phyloP scores from a whole-genome alignment of 2,113 vertebrate genomes.

The Aspiorhynchus laticeps region DNA sequence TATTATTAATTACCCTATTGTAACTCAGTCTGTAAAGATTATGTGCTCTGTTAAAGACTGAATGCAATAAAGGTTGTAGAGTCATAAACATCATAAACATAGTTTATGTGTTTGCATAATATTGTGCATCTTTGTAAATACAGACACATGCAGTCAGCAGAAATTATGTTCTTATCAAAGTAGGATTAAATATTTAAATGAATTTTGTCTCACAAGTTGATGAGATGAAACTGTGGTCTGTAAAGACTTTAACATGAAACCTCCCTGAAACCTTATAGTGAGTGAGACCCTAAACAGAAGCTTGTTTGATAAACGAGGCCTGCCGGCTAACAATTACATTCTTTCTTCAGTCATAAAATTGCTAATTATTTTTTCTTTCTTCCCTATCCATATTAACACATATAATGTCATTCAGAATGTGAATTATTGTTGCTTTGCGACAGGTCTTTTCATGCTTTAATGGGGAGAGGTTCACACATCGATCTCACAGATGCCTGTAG shows the following conservation, averaged over 20 bases:
- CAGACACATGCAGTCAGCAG: background rate
- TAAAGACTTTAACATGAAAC: background rate
- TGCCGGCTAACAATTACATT: background rate
- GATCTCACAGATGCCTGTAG: constrained; percentile 32
- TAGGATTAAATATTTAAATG: background rate
- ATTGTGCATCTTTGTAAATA: background rate
- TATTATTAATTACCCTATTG: no score
- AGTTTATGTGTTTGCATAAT: background rate
- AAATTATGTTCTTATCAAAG: background rate
- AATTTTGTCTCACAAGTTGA: background rate
- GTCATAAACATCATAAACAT: background rate
- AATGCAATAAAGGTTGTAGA: background rate
- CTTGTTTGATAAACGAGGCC: constrained; percentile 11
- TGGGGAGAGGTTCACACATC: constrained; percentile 52
- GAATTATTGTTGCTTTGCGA: constrained; percentile 45
- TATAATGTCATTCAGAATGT: constrained; percentile 31
- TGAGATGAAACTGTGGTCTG: background rate
- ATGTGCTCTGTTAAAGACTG: no score
- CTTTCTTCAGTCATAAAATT: constrained; percentile 6
- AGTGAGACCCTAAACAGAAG: background rate
- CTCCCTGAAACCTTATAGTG: background rate
- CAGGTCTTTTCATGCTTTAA: constrained; percentile 50
- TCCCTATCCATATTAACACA: background rate
- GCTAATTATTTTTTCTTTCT: constrained; percentile 18
- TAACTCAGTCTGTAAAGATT: no score